Conservation (phyloP, 1,140 invertebrate species). For the Drosophila ananassae region DNA sequence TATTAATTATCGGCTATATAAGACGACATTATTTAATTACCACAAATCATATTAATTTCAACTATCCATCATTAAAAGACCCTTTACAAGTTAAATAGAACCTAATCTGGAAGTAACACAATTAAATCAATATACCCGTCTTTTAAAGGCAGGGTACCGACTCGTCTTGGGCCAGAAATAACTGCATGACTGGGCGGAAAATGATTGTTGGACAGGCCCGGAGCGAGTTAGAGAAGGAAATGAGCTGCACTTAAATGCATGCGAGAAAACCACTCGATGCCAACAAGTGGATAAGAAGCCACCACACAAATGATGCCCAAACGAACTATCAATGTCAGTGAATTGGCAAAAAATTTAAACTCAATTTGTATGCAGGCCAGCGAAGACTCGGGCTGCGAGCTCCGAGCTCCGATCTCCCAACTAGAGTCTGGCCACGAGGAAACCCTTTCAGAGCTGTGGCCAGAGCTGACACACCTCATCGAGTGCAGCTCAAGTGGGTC, state of each 20-base stretch:
- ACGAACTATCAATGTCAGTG: slow-evolving; percentile 84
- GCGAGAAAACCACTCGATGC: slow-evolving; percentile 82
- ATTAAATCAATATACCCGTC: slow-evolving; percentile 9
- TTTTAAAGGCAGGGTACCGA: slow-evolving; percentile 3
- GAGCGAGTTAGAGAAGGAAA: slow-evolving; percentile 70
- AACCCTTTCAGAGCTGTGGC: slow-evolving; percentile 72
- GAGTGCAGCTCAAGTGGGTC: slow-evolving; percentile 63
- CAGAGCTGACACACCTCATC: slow-evolving; percentile 72
- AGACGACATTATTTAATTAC: too few relatives aligned
- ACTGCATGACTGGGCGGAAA: slow-evolving; percentile 67
- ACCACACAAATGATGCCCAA: slow-evolving; percentile 83
- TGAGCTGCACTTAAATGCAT: slow-evolving; percentile 82
- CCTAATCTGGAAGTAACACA: not conserved
- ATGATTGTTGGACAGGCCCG: slow-evolving; percentile 49
- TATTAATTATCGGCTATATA: too few relatives aligned
- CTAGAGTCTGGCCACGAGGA: slow-evolving; percentile 58
- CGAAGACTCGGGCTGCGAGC: slow-evolving; percentile 6
- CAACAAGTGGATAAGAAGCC: slow-evolving; percentile 83
- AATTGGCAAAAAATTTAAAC: slow-evolving; percentile 83
- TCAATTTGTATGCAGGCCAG: slow-evolving; percentile 82
- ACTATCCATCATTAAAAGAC: not conserved
- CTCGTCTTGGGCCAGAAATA: slow-evolving; percentile 67
- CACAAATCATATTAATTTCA: too few relatives aligned
- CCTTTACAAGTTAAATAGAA: not conserved
- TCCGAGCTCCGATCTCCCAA: not conserved